Evolutionary conservation across 2,113 vertebrate species (phyloP).

Genomic region (Callipepla californica): DNA sequence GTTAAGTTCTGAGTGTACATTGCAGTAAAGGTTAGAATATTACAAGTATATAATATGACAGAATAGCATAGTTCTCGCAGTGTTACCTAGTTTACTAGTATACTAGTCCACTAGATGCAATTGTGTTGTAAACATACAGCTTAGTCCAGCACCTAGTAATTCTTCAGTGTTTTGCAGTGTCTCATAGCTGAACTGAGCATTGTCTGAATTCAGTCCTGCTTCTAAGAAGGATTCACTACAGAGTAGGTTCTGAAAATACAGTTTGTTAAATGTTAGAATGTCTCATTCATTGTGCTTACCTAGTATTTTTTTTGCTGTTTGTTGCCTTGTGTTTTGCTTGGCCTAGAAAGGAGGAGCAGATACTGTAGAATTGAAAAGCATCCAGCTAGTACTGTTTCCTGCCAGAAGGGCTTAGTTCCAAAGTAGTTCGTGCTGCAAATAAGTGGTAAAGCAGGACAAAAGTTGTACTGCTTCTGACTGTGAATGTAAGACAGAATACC

Average conservation of each 20-base stretch:
- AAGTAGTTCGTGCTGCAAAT: neutral
- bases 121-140: neutral
- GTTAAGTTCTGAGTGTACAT: neutral
- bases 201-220: neutral
- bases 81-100: neutral
- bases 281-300: neutral
- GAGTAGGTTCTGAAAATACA: neutral
- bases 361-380: neutral
- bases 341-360: neutral
- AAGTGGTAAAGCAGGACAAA: neutral
- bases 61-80: neutral
- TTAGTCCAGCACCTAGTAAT: neutral
- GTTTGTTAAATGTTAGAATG: neutral
- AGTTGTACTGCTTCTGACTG: neutral
- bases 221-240: neutral
- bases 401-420: neutral
- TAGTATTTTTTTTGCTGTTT: neutral
- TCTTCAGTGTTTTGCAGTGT: too few relatives aligned
- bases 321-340: neutral
- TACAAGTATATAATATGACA: neutral
- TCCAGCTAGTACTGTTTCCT: neutral
- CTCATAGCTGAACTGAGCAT: neutral
- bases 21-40: neutral
- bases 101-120: neutral
- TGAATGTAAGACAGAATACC: neutral